Conservation (phyloP, 2,113 vertebrate genomes). For the Aix galericulata region DNA sequence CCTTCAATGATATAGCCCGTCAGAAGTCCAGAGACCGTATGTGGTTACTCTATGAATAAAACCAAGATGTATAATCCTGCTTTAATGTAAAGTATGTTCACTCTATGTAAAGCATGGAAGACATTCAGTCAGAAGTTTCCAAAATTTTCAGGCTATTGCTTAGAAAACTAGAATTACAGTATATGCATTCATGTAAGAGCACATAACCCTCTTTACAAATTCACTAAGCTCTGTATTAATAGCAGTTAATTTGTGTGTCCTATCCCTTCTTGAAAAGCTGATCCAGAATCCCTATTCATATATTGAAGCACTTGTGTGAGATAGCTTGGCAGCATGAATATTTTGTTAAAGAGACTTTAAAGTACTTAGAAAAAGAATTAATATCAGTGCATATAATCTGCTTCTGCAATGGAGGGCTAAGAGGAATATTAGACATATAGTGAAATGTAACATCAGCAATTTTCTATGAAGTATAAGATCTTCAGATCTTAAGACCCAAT, state of each 20-base stretch:
- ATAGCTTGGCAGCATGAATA: background rate
- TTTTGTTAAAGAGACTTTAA: constrained; percentile 32
- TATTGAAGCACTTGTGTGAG: background rate
- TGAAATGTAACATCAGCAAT: constrained; percentile 22
- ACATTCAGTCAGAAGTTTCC: background rate
- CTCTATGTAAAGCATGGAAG: background rate
- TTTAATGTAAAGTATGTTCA: background rate
- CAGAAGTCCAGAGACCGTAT: background rate
- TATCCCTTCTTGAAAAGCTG: background rate
- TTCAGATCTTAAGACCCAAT: background rate
- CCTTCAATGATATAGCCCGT: background rate
- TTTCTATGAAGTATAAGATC: background rate
- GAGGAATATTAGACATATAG: background rate
- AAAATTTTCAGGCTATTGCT: background rate
- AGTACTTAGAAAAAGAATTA: background rate
- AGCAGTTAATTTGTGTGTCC: background rate
- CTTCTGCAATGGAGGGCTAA: constrained; percentile 8
- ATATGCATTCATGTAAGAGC: background rate
- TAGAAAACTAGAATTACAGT: background rate
- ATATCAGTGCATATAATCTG: background rate
- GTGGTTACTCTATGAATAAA: background rate
- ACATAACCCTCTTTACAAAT: background rate
- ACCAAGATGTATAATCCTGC: background rate
- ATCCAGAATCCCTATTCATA: background rate
- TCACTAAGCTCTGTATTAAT: background rate